Evolutionary conservation across 2,888 invertebrate genomes (phyloP).

Genomic region (Ichneumoninae sp.): DNA sequence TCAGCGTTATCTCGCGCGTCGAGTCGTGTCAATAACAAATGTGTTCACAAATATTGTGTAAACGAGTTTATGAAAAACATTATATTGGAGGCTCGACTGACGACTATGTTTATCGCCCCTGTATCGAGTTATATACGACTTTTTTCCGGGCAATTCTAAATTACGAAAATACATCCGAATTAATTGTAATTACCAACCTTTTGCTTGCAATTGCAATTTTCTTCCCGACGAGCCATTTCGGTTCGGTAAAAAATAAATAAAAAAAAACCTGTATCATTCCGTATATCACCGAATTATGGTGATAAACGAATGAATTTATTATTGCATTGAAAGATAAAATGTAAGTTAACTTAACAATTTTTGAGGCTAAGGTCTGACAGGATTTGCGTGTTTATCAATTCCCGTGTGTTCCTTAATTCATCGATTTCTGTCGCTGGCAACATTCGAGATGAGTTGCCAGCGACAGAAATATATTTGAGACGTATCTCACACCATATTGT

Average conservation of each 20-base stretch:
- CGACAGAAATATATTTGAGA: no score
- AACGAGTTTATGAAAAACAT: slow-evolving; percentile 8
- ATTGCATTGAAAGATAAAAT: not conserved
- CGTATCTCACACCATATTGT: no score
- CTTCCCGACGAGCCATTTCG: slow-evolving; percentile 69
- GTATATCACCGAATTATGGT: slow-evolving; percentile 8
- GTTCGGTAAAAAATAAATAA: not conserved
- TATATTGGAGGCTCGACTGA: slow-evolving; percentile 53
- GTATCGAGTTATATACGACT: not conserved
- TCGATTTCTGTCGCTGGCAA: not conserved
- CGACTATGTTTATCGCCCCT: not conserved
- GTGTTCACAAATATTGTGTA: slow-evolving; percentile 9
- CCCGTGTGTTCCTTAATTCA: not conserved
- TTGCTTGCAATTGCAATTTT: slow-evolving; percentile 73
- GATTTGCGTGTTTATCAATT: not conserved
- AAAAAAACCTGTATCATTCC: not conserved
- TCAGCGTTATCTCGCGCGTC: slow-evolving; percentile 47
- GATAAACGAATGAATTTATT: not conserved
- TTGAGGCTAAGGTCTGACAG: not conserved
- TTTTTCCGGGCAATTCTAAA: not conserved
- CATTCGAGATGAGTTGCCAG: not conserved
- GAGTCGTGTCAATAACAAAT: slow-evolving; percentile 32
- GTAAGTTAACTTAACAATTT: not conserved
- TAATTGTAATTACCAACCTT: slow-evolving; percentile 40
- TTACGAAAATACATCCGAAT: not conserved